Conservation (phyloP, 1,140 invertebrate genomes). For the Olivierus martensii region DNA sequence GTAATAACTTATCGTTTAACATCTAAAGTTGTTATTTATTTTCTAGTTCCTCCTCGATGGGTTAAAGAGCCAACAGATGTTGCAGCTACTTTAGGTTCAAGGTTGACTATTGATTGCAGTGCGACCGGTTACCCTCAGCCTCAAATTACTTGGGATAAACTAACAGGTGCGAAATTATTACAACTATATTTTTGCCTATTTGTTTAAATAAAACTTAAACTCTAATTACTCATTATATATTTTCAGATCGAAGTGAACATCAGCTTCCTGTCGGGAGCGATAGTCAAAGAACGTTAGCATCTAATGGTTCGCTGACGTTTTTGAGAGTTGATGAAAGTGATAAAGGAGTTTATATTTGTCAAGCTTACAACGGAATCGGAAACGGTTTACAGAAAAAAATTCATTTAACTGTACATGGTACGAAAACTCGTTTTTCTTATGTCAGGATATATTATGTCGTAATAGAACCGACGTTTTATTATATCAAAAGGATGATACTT, state of each 20-base stretch:
- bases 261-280: conserved; percentile 1
- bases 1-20: too few species aligned
- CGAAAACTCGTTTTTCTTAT: neutral
- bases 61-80: conserved; percentile 35
- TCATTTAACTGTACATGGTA: conserved; percentile 30
- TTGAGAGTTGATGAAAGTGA: conserved; percentile 25
- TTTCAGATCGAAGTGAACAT: too few species aligned
- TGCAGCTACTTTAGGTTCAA: conserved; percentile 31
- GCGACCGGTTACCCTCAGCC: conserved; percentile 38
- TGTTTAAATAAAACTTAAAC: too few species aligned
- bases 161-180: conserved; percentile 4
- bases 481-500: too few species aligned
- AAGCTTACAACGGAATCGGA: conserved; percentile 31
- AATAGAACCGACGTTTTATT: too few species aligned
- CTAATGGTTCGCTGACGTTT: conserved; percentile 24
- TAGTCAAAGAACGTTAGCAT: conserved; percentile 19
- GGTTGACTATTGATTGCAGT: conserved; percentile 32
- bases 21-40: too few species aligned
- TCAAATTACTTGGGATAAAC: conserved; percentile 36
- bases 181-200: neutral
- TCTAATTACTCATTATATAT: too few species aligned
- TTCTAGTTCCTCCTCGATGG: conserved; percentile 40
- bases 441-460: neutral
- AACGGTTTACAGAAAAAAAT: conserved; percentile 31
- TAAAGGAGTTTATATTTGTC: conserved; percentile 33